phyloP scores from a whole-genome alignment of 1,140 invertebrate species.

The Laupala kohalensis region DNA sequence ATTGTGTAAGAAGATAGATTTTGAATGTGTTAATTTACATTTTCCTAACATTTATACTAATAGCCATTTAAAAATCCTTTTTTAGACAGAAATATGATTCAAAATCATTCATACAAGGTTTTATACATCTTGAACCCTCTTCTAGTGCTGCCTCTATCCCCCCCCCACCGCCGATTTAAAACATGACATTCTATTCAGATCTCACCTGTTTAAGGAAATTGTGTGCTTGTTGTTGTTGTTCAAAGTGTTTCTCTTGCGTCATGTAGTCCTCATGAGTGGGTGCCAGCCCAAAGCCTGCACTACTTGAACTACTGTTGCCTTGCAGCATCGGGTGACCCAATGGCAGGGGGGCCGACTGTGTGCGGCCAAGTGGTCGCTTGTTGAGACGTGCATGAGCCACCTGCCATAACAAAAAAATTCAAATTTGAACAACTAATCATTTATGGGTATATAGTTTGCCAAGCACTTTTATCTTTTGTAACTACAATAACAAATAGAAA shows the following conservation, averaged over 20 bases:
- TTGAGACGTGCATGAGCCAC: slow-evolving; percentile 59
- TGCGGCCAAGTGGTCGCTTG: slow-evolving; percentile 68
- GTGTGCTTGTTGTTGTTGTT: slow-evolving; percentile 36
- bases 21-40: too few relatives aligned
- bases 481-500: neutral
- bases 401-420: slow-evolving; percentile 18
- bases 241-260: slow-evolving; percentile 42
- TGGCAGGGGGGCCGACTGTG: slow-evolving; percentile 86
- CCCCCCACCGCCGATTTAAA: too few relatives aligned
- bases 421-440: slow-evolving; percentile 1
- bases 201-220: slow-evolving; percentile 54
- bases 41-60: too few relatives aligned
- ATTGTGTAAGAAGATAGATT: too few relatives aligned
- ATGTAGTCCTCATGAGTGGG: slow-evolving; percentile 48
- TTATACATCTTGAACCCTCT: too few relatives aligned
- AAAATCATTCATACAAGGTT: too few relatives aligned
- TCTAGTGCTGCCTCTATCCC: too few relatives aligned
- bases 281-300: slow-evolving; percentile 11
- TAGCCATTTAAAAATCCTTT: too few relatives aligned
- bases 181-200: too few relatives aligned
- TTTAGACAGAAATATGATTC: too few relatives aligned
- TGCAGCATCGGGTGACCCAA: slow-evolving; percentile 87
- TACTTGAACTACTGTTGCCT: slow-evolving; percentile 30
- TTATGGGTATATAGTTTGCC: neutral
- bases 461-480: neutral